phyloP scores from a whole-genome alignment of 2,888 invertebrate genomes.

The Agrypnus murinus region DNA sequence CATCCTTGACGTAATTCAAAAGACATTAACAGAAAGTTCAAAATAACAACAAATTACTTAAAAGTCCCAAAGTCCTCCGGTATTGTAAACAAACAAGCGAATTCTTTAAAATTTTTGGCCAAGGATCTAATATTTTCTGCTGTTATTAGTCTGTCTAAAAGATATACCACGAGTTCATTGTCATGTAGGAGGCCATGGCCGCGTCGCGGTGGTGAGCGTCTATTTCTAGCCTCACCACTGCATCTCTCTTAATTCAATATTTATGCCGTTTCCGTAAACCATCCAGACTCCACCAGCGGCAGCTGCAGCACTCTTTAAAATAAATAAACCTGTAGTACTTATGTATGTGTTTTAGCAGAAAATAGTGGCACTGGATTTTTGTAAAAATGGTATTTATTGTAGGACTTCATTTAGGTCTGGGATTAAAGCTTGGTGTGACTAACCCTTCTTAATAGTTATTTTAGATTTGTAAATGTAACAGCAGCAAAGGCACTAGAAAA shows the following conservation, averaged over 20 bases:
- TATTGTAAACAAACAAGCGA: not conserved
- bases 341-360: constrained; percentile 31
- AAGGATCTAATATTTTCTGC: constrained; percentile 35
- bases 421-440: constrained; percentile 1
- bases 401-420: not conserved
- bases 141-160: not conserved
- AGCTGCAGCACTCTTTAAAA: constrained; percentile 39
- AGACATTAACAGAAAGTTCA: not conserved
- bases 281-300: constrained; percentile 26
- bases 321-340: constrained; percentile 43
- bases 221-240: constrained; percentile 48
- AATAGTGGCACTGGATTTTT: constrained; percentile 2
- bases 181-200: constrained; percentile 45
- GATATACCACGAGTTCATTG: constrained; percentile 43
- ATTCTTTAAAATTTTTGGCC: constrained; percentile 25
- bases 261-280: constrained; percentile 50
- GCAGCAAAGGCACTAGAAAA: too few relatives aligned
- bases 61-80: not conserved
- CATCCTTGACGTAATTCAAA: too few relatives aligned
- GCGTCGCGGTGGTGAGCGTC: constrained; percentile 45
- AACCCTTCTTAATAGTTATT: constrained; percentile 9
- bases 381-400: constrained; percentile 2
- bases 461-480: not conserved
- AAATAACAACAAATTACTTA: constrained; percentile 10
- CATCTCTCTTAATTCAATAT: constrained; percentile 41